phyloP scores from a whole-genome alignment of 2,113 vertebrate genomes.

The Melanostigma gelatinosum region DNA sequence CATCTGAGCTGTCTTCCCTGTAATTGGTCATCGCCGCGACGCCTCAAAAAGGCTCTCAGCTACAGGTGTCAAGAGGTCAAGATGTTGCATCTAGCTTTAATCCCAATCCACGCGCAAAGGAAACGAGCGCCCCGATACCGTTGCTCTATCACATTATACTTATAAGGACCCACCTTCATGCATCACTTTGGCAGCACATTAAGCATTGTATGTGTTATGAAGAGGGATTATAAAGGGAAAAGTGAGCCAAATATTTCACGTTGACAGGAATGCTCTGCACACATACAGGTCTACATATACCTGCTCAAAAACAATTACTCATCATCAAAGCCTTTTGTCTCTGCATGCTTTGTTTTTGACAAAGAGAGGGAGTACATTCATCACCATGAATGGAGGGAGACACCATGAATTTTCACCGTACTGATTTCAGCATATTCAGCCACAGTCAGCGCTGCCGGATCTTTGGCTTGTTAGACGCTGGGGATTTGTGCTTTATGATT shows the following conservation, averaged over 20 bases:
- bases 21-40: conserved; percentile 12
- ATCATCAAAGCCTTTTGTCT: conserved; percentile 73
- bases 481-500: conserved; percentile 63
- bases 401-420: conserved; percentile 36
- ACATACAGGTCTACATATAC: conserved; percentile 63
- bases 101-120: conserved; percentile 21
- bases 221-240: conserved; percentile 55
- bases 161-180: conserved; percentile 39
- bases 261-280: conserved; percentile 61
- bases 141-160: conserved; percentile 32
- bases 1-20: conserved; percentile 23
- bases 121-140: not conserved
- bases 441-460: conserved; percentile 36
- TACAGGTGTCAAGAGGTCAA: conserved; percentile 33
- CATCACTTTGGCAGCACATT: conserved; percentile 60
- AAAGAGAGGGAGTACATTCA: conserved; percentile 63
- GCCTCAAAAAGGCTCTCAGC: conserved; percentile 31
- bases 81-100: conserved; percentile 33
- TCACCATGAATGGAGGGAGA: conserved; percentile 64
- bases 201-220: conserved; percentile 44
- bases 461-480: conserved; percentile 30
- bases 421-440: conserved; percentile 44
- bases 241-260: conserved; percentile 60
- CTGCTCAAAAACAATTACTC: conserved; percentile 68
- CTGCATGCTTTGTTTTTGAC: conserved; percentile 70